Percentiles rank a stretch among this genome's conserved stretches.
phyloP scores from a whole-genome alignment of 2,113 vertebrate genomes.

The Arvicanthis niloticus region DNA sequence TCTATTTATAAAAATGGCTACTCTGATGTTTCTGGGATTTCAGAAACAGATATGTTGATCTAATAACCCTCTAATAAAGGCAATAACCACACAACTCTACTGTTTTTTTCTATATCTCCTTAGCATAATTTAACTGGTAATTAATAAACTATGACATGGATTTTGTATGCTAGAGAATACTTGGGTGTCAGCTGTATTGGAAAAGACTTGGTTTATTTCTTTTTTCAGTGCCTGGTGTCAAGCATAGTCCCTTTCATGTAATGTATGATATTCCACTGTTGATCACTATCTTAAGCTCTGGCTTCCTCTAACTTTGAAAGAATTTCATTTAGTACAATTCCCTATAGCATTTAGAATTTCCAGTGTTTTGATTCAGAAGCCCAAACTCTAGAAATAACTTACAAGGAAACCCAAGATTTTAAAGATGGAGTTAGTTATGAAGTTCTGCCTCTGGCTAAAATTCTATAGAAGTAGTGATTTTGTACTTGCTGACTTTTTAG shows the following conservation, averaged over 20 bases:
- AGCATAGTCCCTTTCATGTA: not conserved
- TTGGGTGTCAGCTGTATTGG: not conserved
- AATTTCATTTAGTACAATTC: not conserved
- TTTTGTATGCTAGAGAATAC: slow-evolving; percentile 17
- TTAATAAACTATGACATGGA: not conserved
- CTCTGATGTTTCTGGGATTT: not conserved
- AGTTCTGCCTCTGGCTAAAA: not conserved
- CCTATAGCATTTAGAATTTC: slow-evolving; percentile 36
- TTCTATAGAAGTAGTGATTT: not conserved
- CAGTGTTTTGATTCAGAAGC: slow-evolving; percentile 5
- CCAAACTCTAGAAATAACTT: slow-evolving; percentile 17
- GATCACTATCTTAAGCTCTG: not conserved
- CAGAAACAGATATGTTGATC: not conserved
- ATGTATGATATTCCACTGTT: not conserved
- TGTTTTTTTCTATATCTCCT: not conserved
- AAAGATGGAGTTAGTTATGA: not conserved
- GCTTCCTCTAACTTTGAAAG: slow-evolving; percentile 30
- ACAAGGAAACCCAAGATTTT: slow-evolving; percentile 19
- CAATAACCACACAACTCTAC: not conserved
- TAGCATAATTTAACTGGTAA: slow-evolving; percentile 9
- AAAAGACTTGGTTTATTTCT: not conserved
- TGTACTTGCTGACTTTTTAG: not conserved
- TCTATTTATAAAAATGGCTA: not conserved
- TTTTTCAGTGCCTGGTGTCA: not conserved
- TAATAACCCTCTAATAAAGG: not conserved